Base-by-base conservation (phyloP, 2,888 invertebrate genomes). In the Julus scandinavius region DNA sequence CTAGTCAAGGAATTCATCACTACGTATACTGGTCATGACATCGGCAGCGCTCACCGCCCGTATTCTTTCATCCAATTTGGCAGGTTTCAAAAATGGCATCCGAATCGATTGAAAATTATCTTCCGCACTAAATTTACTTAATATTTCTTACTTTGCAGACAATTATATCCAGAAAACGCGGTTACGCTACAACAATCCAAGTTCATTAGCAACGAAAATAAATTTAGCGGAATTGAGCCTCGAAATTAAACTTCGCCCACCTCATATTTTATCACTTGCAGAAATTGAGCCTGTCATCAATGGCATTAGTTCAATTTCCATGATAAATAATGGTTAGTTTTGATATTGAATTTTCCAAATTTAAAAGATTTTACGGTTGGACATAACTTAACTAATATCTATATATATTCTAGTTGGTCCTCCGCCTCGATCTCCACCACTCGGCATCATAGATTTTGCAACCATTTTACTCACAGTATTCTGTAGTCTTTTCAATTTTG, bases 61-160 rank as follows among this genome's bases (percentile, higher is more conserved):
- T 93, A 93, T 90, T 91, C 92, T 84, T 92, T 93, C 89, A 93
- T 93, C 88, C 92, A 93, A 89, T 93, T 93, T 91, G 93, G 93
- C 93, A 91, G 90, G 91, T 90, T 41, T 29, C 45, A 9, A 40
- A 29, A 83, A 50, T 5, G 49, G 20, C 63, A n/a, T 11, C 29
- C 9, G 7, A 72, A 72, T 80, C 15, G n/a, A 20, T 7, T 17
- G 45, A n/a, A 50, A 86, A 86, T 50, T 1, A n/a, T 84, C 29
- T 29, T 29, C 29, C 0, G 29, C 29, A 29, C 29, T 29, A 1
- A 29, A 29, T 29, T 29, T 29, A 29, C 29, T 29, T 29, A 29
- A 29, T 29, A 5, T 11, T 84, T 41, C 84, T 40, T 4, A 84
- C 38, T 83, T 84, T 84, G 5, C 86, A 86, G 86, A 86, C 49